Base-by-base conservation (phyloP, 1,140 invertebrate genomes). In the Trichogramma pretiosum region DNA sequence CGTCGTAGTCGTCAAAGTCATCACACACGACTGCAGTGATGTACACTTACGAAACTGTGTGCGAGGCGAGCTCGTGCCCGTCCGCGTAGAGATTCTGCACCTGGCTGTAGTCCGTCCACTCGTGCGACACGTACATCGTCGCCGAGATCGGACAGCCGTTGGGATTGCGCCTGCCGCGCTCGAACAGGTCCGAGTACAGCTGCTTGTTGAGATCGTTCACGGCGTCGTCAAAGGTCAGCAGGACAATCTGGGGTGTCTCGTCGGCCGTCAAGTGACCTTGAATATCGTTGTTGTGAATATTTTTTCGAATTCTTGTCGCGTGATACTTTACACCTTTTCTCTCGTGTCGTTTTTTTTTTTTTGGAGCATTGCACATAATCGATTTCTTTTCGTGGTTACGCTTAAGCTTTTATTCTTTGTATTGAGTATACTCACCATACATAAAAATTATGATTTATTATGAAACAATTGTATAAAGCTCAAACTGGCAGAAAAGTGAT, bases 61-160 rank as follows among this genome's bases (percentile, higher is more conserved):
- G 92, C 38, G 91, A 92, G 35, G 91, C 93, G 69, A 98, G 91
- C 77, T 98, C 94, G 64, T 96, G 91, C 58, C 93, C 93, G 64
- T 83, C 79, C 53, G 89, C 78, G 67, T 96, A 95, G 37, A 97
- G 78, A 70, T 94, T 94, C 73, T 96, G 92, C 18, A 96, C 92
- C 75, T 94, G 89, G 67, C 88, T 89, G 74, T 97, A 98, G 74
- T 98, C 92, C 24, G 93, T 97, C 88, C 89, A 97, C 70, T 96
- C 91, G 68, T 97, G 93, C 34, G 91, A 95, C 16, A 97, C 89
- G 70, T 97, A 98, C 75, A 98, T 95, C 17, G 93, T 97, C 28
- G 89, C 93, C 18, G 83, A 78, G 56, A 98, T 94, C 1, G 93
- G 91, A 70, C 93, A 95, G 24, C 93, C 93, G 70, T 97, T 96